Evolutionary conservation across 2,888 invertebrate genomes (phyloP).

Genomic region (Drosophila greeni): DNA sequence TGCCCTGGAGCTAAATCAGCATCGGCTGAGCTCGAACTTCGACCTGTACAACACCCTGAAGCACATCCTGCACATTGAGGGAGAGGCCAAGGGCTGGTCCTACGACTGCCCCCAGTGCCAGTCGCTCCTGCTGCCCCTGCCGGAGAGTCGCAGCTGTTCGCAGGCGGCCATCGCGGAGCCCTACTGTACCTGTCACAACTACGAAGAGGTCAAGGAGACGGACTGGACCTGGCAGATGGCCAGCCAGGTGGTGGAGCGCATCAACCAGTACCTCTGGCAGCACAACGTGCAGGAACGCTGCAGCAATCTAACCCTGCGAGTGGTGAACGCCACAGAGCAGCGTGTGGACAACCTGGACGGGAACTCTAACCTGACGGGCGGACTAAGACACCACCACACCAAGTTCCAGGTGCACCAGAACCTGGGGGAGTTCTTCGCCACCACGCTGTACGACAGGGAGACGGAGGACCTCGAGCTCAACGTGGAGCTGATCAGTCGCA

Average conservation of each 20-base stretch:
- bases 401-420: constrained; percentile 35
- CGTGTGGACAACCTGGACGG: constrained; percentile 3
- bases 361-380: neutral
- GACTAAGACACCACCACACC: constrained; percentile 17
- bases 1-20: constrained; percentile 82
- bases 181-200: constrained; percentile 86
- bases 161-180: constrained; percentile 83
- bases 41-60: constrained; percentile 85
- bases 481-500: constrained; percentile 34
- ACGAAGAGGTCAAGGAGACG: constrained; percentile 76
- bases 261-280: constrained; percentile 50
- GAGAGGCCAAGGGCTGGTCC: constrained; percentile 64
- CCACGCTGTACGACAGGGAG: constrained; percentile 7
- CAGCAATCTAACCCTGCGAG: constrained; percentile 15
- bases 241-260: constrained; percentile 54
- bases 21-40: constrained; percentile 84
- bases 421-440: constrained; percentile 27
- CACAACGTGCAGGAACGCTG: constrained; percentile 19
- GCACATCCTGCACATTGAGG: constrained; percentile 80
- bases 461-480: constrained; percentile 24
- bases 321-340: constrained; percentile 20
- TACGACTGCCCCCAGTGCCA: constrained; percentile 82
- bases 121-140: constrained; percentile 82
- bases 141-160: constrained; percentile 82
- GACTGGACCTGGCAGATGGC: constrained; percentile 66